A percentile compares a stretch with the other conserved stretches of the same genome.
phyloP scores from a whole-genome alignment of 2,113 vertebrate species.

The Suncus etruscus region DNA sequence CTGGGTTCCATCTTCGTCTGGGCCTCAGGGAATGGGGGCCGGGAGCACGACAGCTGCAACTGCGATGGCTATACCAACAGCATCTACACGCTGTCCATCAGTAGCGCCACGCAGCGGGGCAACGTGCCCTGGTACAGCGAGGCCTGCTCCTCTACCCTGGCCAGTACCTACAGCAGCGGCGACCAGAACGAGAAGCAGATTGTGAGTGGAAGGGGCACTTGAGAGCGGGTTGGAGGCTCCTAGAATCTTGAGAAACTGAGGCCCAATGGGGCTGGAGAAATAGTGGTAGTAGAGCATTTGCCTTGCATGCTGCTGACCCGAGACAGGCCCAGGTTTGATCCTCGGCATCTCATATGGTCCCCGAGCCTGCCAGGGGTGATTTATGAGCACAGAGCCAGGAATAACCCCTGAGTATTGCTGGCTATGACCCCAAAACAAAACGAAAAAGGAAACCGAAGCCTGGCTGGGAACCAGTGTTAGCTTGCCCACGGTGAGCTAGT shows the following conservation, averaged over 20 bases:
- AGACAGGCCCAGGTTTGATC: too few species aligned
- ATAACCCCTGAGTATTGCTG: too few species aligned
- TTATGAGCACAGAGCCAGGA: too few species aligned
- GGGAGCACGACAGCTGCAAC: constrained; percentile 98
- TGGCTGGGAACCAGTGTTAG: too few species aligned
- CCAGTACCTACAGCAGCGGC: constrained; percentile 98
- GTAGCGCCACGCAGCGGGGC: constrained; percentile 96
- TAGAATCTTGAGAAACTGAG: neutral
- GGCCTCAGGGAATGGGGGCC: constrained; percentile 98
- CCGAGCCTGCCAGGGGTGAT: too few species aligned
- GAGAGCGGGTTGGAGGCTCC: neutral
- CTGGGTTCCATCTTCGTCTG: constrained; percentile 99
- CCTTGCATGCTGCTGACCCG: too few species aligned
- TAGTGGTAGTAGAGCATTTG: too few species aligned
- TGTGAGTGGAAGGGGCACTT: constrained; percentile 87
- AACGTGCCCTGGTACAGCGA: constrained; percentile 99
- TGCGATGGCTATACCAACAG: constrained; percentile 99
- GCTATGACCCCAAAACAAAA: too few species aligned
- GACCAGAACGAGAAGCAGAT: constrained; percentile 98
- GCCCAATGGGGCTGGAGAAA: accelerated
- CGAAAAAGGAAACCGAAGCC: too few species aligned
- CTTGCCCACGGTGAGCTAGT: neutral
- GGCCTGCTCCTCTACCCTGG: constrained; percentile 98
- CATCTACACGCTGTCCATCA: constrained; percentile 99
- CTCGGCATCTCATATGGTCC: too few species aligned